Evolutionary conservation across 2,113 vertebrate genomes (phyloP).

Genomic region (Sinocyclocheilus anshuiensis): DNA sequence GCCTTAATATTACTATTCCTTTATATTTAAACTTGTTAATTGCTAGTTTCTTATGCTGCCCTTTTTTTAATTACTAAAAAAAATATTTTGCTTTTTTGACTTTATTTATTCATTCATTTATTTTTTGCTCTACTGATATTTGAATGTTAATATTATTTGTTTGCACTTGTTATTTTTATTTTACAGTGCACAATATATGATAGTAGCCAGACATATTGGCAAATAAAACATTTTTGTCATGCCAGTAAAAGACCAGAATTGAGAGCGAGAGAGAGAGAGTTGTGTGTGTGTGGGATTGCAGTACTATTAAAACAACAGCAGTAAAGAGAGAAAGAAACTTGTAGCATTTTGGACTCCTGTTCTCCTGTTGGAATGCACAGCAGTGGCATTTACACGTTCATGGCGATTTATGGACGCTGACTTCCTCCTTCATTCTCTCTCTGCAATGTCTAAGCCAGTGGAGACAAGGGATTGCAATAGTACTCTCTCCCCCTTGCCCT

Average conservation of each 20-base stretch:
- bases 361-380: constrained; percentile 69
- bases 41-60: neutral
- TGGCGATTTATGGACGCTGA: constrained; percentile 73
- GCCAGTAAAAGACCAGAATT: constrained; percentile 20
- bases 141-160: neutral
- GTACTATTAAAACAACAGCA: constrained; percentile 71
- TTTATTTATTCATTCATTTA: too few species aligned
- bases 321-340: constrained; percentile 72
- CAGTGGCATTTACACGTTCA: constrained; percentile 74
- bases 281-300: constrained; percentile 19
- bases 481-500: neutral
- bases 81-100: too few species aligned
- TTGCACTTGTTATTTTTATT: neutral
- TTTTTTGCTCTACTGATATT: neutral
- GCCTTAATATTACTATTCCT: neutral
- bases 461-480: constrained; percentile 15
- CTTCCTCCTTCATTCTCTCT: constrained; percentile 53
- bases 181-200: neutral
- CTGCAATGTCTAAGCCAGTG: constrained; percentile 32
- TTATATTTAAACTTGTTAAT: neutral
- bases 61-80: too few species aligned
- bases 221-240: neutral
- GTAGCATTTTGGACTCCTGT: constrained; percentile 69
- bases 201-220: constrained; percentile 1
- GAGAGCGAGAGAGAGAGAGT: constrained; percentile 16